Conservation (phyloP, 30 jellyfish, hydroid and myxozoan genomes). For the Cassiopea andromeda region DNA sequence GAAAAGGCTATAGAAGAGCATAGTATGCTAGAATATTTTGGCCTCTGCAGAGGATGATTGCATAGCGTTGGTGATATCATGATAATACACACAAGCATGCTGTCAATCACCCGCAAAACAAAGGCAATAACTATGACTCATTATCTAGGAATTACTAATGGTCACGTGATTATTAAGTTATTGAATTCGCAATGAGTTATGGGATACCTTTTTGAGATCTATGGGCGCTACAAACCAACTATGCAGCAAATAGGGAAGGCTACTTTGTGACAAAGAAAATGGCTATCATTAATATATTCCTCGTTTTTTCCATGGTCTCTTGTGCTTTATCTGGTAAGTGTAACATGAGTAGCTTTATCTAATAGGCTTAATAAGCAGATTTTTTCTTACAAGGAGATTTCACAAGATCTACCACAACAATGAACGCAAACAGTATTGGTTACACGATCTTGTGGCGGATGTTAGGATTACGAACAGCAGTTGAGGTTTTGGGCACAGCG, state of each 20-base stretch:
- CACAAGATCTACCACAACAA: too few species aligned
- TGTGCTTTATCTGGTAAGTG: conserved; percentile 17
- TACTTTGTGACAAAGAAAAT: background rate
- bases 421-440: too few species aligned
- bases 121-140: conserved; percentile 26
- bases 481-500: too few species aligned
- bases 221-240: conserved; percentile 29
- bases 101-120: background rate
- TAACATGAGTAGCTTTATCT: background rate
- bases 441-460: too few species aligned
- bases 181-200: background rate
- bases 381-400: too few species aligned
- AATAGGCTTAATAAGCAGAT: background rate
- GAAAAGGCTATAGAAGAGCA: too few species aligned
- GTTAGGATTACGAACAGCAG: too few species aligned
- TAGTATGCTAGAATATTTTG: too few species aligned
- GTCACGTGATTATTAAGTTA: conserved; percentile 17
- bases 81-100: too few species aligned
- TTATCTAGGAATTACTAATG: conserved; percentile 12
- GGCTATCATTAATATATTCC: background rate
- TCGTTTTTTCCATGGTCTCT: background rate
- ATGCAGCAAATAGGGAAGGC: conserved; percentile 4
- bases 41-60: too few species aligned
- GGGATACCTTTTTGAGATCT: background rate
- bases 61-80: too few species aligned